phyloP scores from a whole-genome alignment of 1,140 invertebrate genomes.

The Caenorhabditis remanei region DNA sequence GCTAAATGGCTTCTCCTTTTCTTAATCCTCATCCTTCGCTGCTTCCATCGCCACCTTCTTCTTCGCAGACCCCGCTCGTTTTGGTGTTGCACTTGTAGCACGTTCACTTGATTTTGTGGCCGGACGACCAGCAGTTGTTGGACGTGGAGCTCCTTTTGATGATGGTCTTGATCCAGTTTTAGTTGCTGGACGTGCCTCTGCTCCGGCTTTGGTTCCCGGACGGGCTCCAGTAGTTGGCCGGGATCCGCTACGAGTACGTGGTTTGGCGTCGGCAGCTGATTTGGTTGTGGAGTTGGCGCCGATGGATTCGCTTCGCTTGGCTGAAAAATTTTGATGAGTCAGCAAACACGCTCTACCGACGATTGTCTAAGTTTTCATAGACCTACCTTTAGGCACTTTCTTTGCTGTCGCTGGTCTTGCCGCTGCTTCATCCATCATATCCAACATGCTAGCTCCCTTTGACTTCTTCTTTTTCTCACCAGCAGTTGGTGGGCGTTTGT shows the following conservation, averaged over 20 bases:
- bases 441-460: conserved; percentile 70
- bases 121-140: background rate
- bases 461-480: conserved; percentile 61
- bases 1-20: too few species aligned
- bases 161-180: background rate
- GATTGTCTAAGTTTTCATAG: background rate
- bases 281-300: background rate
- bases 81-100: conserved; percentile 15
- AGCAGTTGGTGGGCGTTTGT: conserved; percentile 33
- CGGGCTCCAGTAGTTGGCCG: background rate
- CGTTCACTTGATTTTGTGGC: background rate
- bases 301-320: conserved; percentile 1
- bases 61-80: conserved; percentile 9
- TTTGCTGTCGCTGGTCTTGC: conserved; percentile 58
- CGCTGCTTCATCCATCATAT: conserved; percentile 74
- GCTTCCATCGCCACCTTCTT: background rate
- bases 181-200: background rate
- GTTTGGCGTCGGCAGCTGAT: background rate
- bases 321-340: background rate
- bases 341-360: too few species aligned
- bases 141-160: background rate
- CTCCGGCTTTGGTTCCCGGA: background rate
- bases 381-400: conserved; percentile 13
- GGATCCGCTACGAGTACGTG: background rate
- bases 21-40: background rate